These are phyloP conservation scores for Pterois miles DNA, from an alignment of 2,797 vertebrate genomes.

Conservation along the genomic window DNA sequence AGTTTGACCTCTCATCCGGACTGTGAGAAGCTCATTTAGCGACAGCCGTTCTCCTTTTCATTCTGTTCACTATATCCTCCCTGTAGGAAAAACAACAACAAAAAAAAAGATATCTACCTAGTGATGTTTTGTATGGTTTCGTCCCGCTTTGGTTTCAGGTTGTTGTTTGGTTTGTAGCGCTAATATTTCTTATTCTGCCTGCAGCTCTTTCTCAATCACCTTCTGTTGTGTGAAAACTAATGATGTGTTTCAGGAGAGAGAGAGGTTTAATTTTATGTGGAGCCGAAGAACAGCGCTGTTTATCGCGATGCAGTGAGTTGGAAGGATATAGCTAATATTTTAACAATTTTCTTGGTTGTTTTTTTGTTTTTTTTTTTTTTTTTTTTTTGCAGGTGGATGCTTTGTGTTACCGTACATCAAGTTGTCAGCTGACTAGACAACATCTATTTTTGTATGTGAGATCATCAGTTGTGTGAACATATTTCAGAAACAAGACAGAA, in stretches of 20 bases:
- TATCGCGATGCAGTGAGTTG: constrained; percentile 37
- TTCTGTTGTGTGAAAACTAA: constrained; percentile 66
- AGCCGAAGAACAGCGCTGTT: constrained; percentile 50
- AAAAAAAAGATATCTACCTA: constrained; percentile 64
- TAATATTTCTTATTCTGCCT: constrained; percentile 73
- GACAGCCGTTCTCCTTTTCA: constrained; percentile 55
- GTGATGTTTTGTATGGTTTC: constrained; percentile 76
- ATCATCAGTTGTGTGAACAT: constrained; percentile 79
- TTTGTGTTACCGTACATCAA: constrained; percentile 82
- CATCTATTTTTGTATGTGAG: constrained; percentile 85
- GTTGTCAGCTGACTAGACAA: constrained; percentile 82
- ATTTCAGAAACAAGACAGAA: constrained; percentile 68
- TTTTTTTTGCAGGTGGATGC: constrained; percentile 75
- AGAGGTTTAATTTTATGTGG: constrained; percentile 40
- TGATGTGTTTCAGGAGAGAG: constrained; percentile 45
- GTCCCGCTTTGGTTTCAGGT: constrained; percentile 76
- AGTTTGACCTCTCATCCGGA: constrained; percentile 77
- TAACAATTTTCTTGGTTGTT: constrained; percentile 72
- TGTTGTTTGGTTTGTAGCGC: constrained; percentile 71
- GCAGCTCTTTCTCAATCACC: constrained; percentile 68
- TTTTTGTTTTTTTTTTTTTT: constrained; percentile 13
- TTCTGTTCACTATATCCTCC: constrained; percentile 55
- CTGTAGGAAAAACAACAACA: constrained; percentile 29
- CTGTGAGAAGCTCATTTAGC: constrained; percentile 62
- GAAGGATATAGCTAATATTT: constrained; percentile 80